phyloP scores from a whole-genome alignment of 1,140 invertebrate genomes.

The Aporrectodea caliginosa region DNA sequence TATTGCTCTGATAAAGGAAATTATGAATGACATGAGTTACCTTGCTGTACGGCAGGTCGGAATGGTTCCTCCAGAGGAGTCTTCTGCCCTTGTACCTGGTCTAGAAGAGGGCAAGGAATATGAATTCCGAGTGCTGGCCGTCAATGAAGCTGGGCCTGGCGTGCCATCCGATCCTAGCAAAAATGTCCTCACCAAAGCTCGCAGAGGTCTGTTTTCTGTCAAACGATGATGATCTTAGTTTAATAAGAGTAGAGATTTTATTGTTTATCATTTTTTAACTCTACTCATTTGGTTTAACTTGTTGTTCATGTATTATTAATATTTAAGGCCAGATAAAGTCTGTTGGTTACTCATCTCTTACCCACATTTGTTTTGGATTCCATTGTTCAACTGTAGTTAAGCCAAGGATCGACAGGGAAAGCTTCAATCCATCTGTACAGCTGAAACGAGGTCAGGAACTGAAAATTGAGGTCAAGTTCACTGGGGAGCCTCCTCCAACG shows the following conservation, averaged over 20 bases:
- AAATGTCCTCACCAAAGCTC: conserved; percentile 27
- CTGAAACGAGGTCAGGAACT: conserved; percentile 92
- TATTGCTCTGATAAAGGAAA: too few relatives aligned
- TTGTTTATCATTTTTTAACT: too few relatives aligned
- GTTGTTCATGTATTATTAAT: too few relatives aligned
- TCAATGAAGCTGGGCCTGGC: conserved; percentile 90
- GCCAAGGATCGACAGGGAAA: conserved; percentile 85
- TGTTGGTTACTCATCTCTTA: too few relatives aligned
- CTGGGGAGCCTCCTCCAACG: conserved; percentile 78
- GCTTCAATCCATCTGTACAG: conserved; percentile 72
- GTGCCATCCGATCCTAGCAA: conserved; percentile 70
- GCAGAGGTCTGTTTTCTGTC: conserved; percentile 24
- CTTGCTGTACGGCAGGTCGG: too few relatives aligned
- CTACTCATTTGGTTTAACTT: too few relatives aligned
- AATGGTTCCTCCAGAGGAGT: conserved; percentile 18
- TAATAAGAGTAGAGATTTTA: too few relatives aligned
- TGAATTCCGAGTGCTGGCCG: conserved; percentile 89
- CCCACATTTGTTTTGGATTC: too few relatives aligned
- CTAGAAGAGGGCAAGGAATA: conserved; percentile 90
- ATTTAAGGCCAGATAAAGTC: too few relatives aligned
- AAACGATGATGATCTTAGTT: neutral
- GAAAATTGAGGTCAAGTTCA: conserved; percentile 84
- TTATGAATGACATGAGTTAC: too few relatives aligned
- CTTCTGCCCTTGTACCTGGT: conserved; percentile 65
- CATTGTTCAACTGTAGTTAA: conserved; percentile 72